Conservation (phyloP, 1,140 invertebrate genomes). For the Cherax quadricarinatus region DNA sequence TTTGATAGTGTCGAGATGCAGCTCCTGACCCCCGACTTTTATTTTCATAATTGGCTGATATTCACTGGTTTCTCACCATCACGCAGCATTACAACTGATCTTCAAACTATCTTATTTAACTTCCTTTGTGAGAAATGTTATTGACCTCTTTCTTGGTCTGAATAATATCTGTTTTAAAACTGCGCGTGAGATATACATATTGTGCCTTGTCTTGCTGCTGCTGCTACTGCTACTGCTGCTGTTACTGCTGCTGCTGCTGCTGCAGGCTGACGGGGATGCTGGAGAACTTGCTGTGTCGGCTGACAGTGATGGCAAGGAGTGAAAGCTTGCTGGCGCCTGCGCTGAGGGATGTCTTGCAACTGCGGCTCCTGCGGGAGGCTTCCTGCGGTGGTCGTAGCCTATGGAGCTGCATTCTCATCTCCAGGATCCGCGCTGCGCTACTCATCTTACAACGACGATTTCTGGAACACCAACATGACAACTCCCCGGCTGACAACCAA, state of each 20-base stretch:
- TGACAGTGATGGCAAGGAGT: neutral
- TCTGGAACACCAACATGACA: neutral
- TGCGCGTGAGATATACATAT: too few species aligned
- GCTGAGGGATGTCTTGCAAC: neutral
- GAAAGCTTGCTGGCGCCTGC: neutral
- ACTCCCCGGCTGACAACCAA: neutral
- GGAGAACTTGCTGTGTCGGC: constrained; percentile 5
- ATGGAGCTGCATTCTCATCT: neutral
- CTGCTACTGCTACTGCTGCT: too few species aligned
- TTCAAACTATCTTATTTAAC: too few species aligned
- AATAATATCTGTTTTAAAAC: too few species aligned
- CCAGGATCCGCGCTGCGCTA: neutral
- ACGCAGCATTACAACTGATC: too few species aligned
- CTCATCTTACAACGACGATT: neutral
- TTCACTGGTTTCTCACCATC: too few species aligned
- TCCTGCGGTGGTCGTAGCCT: constrained; percentile 1
- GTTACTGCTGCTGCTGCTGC: neutral
- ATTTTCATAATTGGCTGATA: too few species aligned
- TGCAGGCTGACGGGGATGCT: constrained; percentile 1
- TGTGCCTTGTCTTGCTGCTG: too few species aligned
- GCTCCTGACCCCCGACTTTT: too few species aligned
- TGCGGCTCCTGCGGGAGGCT: neutral
- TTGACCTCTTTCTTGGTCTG: too few species aligned
- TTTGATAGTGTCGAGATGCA: too few species aligned
- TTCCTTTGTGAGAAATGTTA: too few species aligned